A percentile compares a stretch with the other conserved stretches of the same genome.
Evolutionary conservation across 37 sponge, comb jelly and placozoan genomes (phyloP).

Genomic region (Haliclona indistincta): DNA sequence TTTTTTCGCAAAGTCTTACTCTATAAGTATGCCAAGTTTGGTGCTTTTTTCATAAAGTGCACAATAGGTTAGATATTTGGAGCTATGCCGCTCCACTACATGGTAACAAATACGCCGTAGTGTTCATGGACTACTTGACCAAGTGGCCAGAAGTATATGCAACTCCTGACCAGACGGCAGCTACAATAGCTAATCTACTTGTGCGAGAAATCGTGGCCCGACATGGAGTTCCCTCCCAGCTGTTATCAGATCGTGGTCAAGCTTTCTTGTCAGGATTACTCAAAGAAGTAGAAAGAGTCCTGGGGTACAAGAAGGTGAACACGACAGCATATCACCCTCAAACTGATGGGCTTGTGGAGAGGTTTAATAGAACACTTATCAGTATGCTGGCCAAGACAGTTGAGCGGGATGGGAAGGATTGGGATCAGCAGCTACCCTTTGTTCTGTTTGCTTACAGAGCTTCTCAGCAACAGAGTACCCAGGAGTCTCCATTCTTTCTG

Average conservation of each 20-base stretch:
- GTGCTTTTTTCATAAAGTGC: no score
- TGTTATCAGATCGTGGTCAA: constrained; percentile 14
- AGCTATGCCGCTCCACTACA: constrained; percentile 17
- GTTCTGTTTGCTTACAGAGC: constrained; percentile 24
- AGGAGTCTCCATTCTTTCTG: constrained; percentile 23
- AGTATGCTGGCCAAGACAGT: constrained; percentile 7
- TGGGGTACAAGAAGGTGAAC: constrained; percentile 12
- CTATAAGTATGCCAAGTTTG: no score
- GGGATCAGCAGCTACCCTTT: constrained; percentile 3
- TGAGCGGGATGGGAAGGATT: neutral
- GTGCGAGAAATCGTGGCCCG: neutral
- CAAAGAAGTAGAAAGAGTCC: neutral
- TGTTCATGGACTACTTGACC: constrained; percentile 33
- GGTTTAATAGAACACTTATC: neutral
- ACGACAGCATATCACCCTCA: constrained; percentile 16
- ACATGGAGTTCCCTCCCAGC: constrained; percentile 20
- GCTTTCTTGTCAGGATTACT: constrained; percentile 19
- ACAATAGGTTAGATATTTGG: constrained; percentile 57
- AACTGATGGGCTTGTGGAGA: constrained; percentile 3
- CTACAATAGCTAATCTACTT: constrained; percentile 17
- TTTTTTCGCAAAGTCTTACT: no score
- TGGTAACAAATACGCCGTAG: constrained; percentile 28
- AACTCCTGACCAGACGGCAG: neutral
- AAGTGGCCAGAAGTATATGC: constrained; percentile 30
- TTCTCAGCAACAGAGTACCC: constrained; percentile 1